phyloP scores from a whole-genome alignment of 1,140 invertebrate genomes.

The Atta texana region DNA sequence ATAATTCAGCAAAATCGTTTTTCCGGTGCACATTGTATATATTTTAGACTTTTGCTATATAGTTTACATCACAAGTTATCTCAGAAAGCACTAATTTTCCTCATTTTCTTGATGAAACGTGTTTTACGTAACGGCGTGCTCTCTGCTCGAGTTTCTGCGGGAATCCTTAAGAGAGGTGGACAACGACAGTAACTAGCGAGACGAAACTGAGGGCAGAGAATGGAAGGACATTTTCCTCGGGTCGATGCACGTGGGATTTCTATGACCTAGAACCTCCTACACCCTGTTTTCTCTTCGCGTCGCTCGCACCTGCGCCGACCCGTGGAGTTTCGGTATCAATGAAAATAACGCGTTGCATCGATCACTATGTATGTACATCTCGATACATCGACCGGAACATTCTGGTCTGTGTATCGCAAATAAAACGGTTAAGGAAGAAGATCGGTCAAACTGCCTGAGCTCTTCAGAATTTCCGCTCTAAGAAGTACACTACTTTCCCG shows the following conservation, averaged over 20 bases:
- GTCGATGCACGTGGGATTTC: slow-evolving; percentile 55
- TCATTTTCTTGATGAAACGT: slow-evolving; percentile 42
- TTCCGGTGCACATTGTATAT: neutral
- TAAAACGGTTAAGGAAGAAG: slow-evolving; percentile 27
- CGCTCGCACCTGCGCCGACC: slow-evolving; percentile 12
- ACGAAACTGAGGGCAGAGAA: neutral
- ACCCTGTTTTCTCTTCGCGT: neutral
- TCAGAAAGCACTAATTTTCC: slow-evolving; percentile 19
- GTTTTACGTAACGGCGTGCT: slow-evolving; percentile 31
- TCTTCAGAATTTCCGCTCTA: slow-evolving; percentile 36
- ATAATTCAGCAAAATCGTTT: too few relatives aligned
- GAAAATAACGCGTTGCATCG: slow-evolving; percentile 55
- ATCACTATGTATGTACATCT: slow-evolving; percentile 38
- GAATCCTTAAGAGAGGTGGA: slow-evolving; percentile 3
- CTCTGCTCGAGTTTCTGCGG: neutral
- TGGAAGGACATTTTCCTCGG: slow-evolving; percentile 31
- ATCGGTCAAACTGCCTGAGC: neutral
- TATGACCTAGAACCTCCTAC: slow-evolving; percentile 14
- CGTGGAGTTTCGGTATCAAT: slow-evolving; percentile 48
- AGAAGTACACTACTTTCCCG: slow-evolving; percentile 28
- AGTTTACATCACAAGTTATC: neutral
- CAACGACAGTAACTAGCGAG: neutral
- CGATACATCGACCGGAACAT: slow-evolving; percentile 45
- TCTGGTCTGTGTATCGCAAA: neutral
- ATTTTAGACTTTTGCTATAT: neutral